A percentile compares a stretch with the other conserved stretches of the same genome.
These are phyloP conservation scores for Labeo calbasu DNA, from an alignment of 2,797 vertebrate genomes.

Conservation along the genomic window DNA sequence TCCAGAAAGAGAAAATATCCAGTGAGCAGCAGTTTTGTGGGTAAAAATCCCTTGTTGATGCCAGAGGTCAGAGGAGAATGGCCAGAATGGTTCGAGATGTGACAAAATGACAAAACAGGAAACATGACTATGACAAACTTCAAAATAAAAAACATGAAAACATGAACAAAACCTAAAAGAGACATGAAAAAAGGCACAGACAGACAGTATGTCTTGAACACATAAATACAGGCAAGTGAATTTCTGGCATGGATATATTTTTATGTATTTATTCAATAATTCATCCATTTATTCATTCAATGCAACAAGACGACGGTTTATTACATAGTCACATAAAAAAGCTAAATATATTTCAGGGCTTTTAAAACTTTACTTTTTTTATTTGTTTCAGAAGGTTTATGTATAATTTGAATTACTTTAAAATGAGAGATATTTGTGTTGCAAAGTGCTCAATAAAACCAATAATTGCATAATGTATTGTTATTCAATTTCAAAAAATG, in stretches of 20 bases:
- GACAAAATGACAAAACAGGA: background rate
- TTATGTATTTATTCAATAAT: background rate
- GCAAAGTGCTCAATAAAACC: background rate
- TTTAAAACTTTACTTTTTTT: background rate
- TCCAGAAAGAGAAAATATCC: conserved; percentile 11
- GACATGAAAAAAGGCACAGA: background rate
- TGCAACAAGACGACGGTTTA: background rate
- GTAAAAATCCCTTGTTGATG: conserved; percentile 47
- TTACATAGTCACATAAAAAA: background rate
- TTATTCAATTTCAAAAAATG: background rate
- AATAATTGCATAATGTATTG: background rate
- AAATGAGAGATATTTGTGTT: background rate
- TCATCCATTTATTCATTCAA: background rate
- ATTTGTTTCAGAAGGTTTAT: background rate
- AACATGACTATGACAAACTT: background rate
- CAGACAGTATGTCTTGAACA: background rate
- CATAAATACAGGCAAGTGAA: background rate
- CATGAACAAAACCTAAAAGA: background rate
- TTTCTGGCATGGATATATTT: background rate
- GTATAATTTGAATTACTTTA: background rate
- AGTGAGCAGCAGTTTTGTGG: conserved; percentile 37
- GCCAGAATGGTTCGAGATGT: background rate
- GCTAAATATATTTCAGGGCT: background rate
- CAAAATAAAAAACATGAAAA: background rate
- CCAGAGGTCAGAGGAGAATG: conserved; percentile 53